Conservation (phyloP, 2,888 invertebrate species). For the Campoplex nolae region DNA sequence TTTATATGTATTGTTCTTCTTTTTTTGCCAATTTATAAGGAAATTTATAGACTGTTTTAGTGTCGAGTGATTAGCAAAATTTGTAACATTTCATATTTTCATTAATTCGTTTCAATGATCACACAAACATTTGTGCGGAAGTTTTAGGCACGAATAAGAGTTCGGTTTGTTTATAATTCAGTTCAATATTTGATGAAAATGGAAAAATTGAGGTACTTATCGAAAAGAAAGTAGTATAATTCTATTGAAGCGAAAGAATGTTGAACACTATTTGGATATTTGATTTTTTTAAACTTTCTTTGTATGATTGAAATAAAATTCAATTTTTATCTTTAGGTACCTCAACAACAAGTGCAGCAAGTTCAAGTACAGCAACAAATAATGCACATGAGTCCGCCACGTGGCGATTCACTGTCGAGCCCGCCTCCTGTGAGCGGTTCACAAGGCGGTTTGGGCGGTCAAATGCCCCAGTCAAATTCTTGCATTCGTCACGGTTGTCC, state of each 20-base stretch:
- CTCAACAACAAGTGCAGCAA: conserved; percentile 79
- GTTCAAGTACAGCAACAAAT: conserved; percentile 83
- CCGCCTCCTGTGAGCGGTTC: conserved; percentile 79
- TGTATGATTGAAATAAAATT: not conserved
- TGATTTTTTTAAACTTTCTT: not conserved
- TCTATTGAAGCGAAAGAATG: not conserved
- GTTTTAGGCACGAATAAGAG: not conserved
- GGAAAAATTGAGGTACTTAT: not conserved
- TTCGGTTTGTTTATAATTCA: not conserved
- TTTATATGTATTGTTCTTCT: not conserved
- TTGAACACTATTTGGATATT: not conserved
- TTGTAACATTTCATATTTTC: not conserved
- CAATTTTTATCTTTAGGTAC: conserved; percentile 71
- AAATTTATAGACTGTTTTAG: not conserved
- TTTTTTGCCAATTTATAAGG: not conserved
- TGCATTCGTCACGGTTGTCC: conserved; percentile 96
- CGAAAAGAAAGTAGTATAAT: not conserved
- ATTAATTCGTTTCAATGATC: not conserved
- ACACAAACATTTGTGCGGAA: not conserved
- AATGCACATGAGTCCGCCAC: conserved; percentile 82
- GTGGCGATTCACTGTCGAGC: conserved; percentile 79
- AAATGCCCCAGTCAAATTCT: conserved; percentile 82
- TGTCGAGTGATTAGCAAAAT: not conserved
- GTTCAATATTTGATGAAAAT: too few relatives aligned
- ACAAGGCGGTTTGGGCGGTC: conserved; percentile 77